Percentiles rank a stretch among this genome's conserved stretches.
Conservation (phyloP, 64 coral and sea anemone species). For the Dendrophyllia cribrosa region DNA sequence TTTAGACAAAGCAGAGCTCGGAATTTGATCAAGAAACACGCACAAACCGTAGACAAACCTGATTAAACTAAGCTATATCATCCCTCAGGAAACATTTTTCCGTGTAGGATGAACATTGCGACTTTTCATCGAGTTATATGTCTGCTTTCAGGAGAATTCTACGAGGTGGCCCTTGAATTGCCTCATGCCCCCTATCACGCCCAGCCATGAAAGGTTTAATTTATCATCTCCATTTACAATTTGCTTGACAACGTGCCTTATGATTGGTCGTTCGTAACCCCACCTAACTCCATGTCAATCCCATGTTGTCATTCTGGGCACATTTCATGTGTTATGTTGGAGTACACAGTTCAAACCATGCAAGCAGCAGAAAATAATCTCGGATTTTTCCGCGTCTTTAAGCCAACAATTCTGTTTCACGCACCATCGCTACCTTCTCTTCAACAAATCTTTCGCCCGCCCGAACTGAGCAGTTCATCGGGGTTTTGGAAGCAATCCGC, state of each 20-base stretch:
- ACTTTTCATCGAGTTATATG: neutral
- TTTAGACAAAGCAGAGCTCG: slow-evolving; percentile 61
- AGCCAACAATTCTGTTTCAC: slow-evolving; percentile 94
- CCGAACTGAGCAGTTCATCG: slow-evolving; percentile 55
- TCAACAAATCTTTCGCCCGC: slow-evolving; percentile 61
- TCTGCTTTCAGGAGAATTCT: slow-evolving; percentile 23
- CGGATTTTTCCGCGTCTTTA: slow-evolving; percentile 91
- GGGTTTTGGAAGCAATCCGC: slow-evolving; percentile 79
- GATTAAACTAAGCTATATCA: neutral
- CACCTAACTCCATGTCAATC: slow-evolving; percentile 69
- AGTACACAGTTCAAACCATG: slow-evolving; percentile 72
- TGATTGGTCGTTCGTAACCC: slow-evolving; percentile 73
- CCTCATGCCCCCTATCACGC: slow-evolving; percentile 68
- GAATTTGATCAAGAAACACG: neutral
- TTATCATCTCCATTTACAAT: slow-evolving; percentile 79
- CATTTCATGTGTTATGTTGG: slow-evolving; percentile 39
- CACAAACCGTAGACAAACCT: neutral
- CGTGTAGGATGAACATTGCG: neutral
- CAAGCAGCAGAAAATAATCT: slow-evolving; percentile 86
- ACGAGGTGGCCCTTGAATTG: slow-evolving; percentile 49
- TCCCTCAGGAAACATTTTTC: neutral
- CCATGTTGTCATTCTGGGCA: slow-evolving; percentile 23
- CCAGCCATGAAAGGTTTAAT: slow-evolving; percentile 60
- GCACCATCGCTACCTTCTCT: slow-evolving; percentile 75
- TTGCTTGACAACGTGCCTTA: neutral